phyloP scores from a whole-genome alignment of 2,888 invertebrate species.

The Gonocerus acuteangulatus region DNA sequence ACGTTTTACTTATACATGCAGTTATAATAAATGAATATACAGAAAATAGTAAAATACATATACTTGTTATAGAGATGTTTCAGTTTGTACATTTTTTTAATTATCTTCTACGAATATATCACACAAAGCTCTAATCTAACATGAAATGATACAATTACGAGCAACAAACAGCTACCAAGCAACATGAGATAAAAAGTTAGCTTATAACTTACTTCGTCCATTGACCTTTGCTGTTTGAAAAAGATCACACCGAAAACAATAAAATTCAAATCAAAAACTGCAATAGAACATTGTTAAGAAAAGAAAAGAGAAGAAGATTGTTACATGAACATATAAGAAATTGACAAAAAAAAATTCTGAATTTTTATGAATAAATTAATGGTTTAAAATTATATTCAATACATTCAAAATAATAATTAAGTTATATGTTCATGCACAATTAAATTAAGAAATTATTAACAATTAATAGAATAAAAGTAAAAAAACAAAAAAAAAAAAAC shows the following conservation, averaged over 20 bases:
- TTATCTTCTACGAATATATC: no score
- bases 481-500: no score
- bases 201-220: slow-evolving; percentile 85
- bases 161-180: slow-evolving; percentile 26
- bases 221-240: slow-evolving; percentile 71
- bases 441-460: slow-evolving; percentile 28
- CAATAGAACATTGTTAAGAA: slow-evolving; percentile 11
- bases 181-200: slow-evolving; percentile 21
- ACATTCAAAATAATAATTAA: background rate
- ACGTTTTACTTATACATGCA: no score
- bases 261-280: slow-evolving; percentile 43
- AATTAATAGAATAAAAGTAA: slow-evolving; percentile 38
- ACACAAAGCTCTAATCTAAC: no score
- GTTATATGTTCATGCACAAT: slow-evolving; percentile 40
- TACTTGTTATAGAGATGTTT: no score
- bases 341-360: background rate
- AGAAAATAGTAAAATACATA: no score
- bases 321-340: slow-evolving; percentile 15
- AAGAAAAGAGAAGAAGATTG: slow-evolving; percentile 10
- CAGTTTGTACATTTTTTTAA: no score
- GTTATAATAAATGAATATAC: no score
- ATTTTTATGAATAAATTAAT: background rate
- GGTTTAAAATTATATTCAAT: no score
- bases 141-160: background rate
- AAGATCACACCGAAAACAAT: slow-evolving; percentile 46